A percentile compares a stretch with the other conserved stretches of the same genome.
These are phyloP conservation scores for Clinocottus analis DNA, from an alignment of 2,113 vertebrate genomes.

Conservation along the genomic window DNA sequence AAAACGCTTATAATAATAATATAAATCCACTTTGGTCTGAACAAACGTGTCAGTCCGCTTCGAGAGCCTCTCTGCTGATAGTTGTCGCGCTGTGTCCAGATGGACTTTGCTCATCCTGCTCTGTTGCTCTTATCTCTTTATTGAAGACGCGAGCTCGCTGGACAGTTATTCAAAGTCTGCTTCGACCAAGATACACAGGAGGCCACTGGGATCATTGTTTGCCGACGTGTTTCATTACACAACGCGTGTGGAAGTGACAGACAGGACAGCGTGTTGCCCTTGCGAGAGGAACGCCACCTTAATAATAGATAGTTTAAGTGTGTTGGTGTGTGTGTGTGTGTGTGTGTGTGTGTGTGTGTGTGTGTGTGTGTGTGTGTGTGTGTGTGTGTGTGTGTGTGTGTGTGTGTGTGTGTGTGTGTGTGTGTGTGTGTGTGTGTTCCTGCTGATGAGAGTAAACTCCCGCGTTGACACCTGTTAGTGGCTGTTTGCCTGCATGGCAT, in stretches of 20 bases:
- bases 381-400: too few relatives aligned
- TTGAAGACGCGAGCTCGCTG: neutral
- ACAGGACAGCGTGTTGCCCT: too few relatives aligned
- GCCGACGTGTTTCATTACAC: neutral
- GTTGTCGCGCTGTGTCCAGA: neutral
- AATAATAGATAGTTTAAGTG: neutral
- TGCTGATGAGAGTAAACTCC: neutral
- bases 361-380: too few relatives aligned
- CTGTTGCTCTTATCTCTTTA: slow-evolving; percentile 36
- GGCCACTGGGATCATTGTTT: neutral
- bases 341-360: too few relatives aligned
- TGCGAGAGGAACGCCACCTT: neutral
- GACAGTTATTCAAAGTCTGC: neutral
- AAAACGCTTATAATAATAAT: rapidly evolving
- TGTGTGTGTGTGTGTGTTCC: too few relatives aligned
- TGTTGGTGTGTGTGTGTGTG: too few relatives aligned
- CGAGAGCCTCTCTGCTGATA: neutral
- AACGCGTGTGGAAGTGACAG: neutral
- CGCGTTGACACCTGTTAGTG: slow-evolving; percentile 59
- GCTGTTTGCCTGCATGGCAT: neutral
- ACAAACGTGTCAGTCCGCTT: neutral
- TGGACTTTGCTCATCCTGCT: slow-evolving; percentile 63
- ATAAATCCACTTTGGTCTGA: neutral
- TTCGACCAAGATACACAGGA: neutral
- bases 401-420: too few relatives aligned